These are phyloP conservation scores for Callipepla squamata DNA, from an alignment of 2,113 vertebrate genomes.

Conservation along the genomic window DNA sequence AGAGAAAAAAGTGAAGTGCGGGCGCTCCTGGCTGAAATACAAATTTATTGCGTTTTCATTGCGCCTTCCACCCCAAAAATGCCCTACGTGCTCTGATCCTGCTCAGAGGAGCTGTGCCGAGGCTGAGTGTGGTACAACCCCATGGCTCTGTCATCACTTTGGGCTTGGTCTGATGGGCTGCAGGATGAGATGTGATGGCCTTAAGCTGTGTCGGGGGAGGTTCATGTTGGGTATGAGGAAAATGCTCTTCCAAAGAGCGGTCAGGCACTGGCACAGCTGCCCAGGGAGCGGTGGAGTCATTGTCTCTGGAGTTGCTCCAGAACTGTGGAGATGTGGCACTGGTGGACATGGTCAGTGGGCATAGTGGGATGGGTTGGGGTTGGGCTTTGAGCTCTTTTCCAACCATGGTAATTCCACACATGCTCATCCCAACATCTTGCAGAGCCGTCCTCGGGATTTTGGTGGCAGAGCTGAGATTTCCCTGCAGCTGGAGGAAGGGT, in stretches of 20 bases:
- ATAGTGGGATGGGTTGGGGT: background rate
- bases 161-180: background rate
- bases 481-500: background rate
- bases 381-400: background rate
- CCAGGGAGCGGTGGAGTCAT: too few species aligned
- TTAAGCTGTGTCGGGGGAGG: too few species aligned
- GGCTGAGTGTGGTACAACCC: fast-evolving
- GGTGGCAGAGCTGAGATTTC: background rate
- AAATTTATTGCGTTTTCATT: background rate
- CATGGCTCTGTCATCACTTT: background rate
- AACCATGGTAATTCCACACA: too few species aligned
- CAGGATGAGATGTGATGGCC: too few species aligned
- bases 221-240: too few species aligned
- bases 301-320: background rate
- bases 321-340: background rate
- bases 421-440: background rate
- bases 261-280: too few species aligned
- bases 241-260: too few species aligned
- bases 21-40: background rate
- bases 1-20: background rate
- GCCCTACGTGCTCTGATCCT: fast-evolving
- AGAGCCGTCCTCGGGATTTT: background rate
- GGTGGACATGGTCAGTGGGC: background rate
- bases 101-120: background rate
- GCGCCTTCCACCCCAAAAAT: background rate